Percentiles rank a stretch among this genome's conserved stretches.
Conservation (phyloP, 1,140 invertebrate species). For the Rhopalosiphum maidis region DNA sequence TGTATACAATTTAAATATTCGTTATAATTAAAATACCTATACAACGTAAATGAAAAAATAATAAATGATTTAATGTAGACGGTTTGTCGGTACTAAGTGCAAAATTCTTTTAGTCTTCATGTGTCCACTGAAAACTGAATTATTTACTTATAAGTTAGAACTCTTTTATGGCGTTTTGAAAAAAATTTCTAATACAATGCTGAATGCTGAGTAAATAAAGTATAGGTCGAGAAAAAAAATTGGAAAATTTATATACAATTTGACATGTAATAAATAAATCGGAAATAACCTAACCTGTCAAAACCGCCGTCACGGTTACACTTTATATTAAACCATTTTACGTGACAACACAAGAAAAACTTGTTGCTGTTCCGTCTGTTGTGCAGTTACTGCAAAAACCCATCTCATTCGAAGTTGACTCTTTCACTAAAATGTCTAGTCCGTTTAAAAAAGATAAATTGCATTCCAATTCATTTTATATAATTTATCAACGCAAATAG, state of each 20-base stretch:
- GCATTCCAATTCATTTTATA: neutral
- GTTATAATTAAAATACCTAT: neutral
- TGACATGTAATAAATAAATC: neutral
- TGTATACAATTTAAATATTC: neutral
- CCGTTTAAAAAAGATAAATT: neutral
- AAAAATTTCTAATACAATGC: neutral
- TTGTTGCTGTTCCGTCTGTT: neutral
- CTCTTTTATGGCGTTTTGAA: neutral
- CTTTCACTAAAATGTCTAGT: neutral
- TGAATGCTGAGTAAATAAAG: neutral
- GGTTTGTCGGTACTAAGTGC: neutral
- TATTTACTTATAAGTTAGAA: neutral
- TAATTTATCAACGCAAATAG: conserved; percentile 10
- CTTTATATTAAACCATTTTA: neutral
- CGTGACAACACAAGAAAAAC: neutral
- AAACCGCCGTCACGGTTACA: neutral
- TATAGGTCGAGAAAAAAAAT: neutral
- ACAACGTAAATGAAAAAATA: neutral
- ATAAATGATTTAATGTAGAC: neutral
- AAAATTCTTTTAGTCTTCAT: neutral
- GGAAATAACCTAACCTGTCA: neutral
- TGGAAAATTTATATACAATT: neutral
- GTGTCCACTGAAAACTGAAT: neutral
- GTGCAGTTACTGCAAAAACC: neutral
- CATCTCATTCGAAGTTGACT: neutral